Evolutionary conservation across 2,888 invertebrate species (phyloP), one percentile per base, ranked within the genome.

Genomic region (Drosophila phalerata): DNA sequence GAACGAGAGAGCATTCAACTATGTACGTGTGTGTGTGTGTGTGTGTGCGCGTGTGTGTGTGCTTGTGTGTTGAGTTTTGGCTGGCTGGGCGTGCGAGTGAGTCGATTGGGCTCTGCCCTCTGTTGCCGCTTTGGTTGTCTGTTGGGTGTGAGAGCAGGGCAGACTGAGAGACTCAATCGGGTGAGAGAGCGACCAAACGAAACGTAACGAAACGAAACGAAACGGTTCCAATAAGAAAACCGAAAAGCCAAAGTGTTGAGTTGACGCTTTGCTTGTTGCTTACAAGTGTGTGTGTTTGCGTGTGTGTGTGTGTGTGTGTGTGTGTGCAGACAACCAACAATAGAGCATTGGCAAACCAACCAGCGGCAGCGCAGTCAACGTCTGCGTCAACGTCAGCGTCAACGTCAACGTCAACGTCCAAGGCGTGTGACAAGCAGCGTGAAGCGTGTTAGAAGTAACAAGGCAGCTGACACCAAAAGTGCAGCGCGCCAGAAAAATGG

Each of bases 401-500:
- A 40, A 64, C 78, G 77, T 71, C 81, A 4, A 22, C 22, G 79
- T 45, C 80, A 40, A 64, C 78, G 77, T 71, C 81, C 73, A 73
- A 80, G 75, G 79, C 77, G 81, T 85, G 73, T 78, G 75, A 78
- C 79, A 78, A 78, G 77, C 77, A 77, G 77, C 76, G 47, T 77
- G 85, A 80, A 82, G 81, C 83, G 83, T 84, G 83, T 84, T 84
- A 84, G 83, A 84, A 88, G 84, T 85, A 85, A 85, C 85, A 85
- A 88, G 85, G 89, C 85, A 88, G 87, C 85, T 84, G 85, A 85
- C 85, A 85, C 85, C 85, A 84, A 79, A 80, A 83, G 81, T 83
- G 81, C 80, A 81, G 79, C 78, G 81, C 81, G 78, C 78, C 84
- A 79, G 74, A 83, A 81, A 81, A 80, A 80, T 80, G 80, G 64